Evolutionary conservation across 2,888 invertebrate genomes (phyloP).

Genomic region (Cantharis lateralis): DNA sequence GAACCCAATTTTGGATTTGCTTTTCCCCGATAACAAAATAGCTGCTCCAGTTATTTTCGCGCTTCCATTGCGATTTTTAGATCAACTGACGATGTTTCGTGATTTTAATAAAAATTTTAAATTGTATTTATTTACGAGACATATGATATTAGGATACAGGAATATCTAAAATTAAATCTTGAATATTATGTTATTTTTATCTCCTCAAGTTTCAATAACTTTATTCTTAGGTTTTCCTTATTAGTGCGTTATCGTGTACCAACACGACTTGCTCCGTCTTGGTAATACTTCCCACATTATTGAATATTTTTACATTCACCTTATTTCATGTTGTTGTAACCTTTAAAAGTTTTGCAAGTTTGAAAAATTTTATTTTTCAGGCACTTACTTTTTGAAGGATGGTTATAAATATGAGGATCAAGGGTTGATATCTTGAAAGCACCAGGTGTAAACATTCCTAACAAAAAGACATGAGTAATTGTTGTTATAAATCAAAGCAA

Average conservation of each 20-base stretch:
- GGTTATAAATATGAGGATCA: conserved; percentile 23
- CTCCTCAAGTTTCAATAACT: neutral
- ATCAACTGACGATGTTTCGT: neutral
- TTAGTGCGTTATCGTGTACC: neutral
- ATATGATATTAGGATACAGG: neutral
- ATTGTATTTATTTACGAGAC: neutral
- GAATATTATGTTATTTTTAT: neutral
- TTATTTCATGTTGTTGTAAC: neutral
- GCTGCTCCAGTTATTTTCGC: neutral
- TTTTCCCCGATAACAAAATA: neutral
- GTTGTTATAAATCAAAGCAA: conserved; percentile 22
- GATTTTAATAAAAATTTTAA: neutral
- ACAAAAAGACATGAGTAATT: conserved; percentile 25
- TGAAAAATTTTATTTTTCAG: neutral
- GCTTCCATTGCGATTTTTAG: neutral
- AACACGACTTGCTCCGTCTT: neutral
- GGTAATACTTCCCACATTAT: neutral
- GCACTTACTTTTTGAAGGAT: neutral
- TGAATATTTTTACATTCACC: neutral
- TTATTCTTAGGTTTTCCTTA: neutral
- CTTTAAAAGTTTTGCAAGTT: neutral
- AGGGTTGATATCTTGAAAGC: conserved; percentile 16
- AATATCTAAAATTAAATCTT: neutral
- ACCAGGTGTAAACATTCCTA: conserved; percentile 25
- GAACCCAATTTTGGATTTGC: neutral